Evolutionary conservation across 2,888 invertebrate species (phyloP), one percentile per base, ranked within the genome.

Genomic region (Norana najaformis): DNA sequence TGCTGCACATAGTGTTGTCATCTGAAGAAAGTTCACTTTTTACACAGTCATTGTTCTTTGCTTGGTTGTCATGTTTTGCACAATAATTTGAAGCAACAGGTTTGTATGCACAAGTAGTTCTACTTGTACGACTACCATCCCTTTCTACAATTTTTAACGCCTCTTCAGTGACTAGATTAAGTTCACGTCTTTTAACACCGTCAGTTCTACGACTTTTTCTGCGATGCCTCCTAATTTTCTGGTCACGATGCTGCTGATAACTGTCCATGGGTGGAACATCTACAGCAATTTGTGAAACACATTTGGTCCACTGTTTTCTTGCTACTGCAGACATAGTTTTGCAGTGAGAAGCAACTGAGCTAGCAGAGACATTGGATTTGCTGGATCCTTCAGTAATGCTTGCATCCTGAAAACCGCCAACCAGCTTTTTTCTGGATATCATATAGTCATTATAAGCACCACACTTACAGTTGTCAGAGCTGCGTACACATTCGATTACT

Each of bases 201-300:
- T 85, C 36, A n/a, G 36, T n/a, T 85, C 37, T 37, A 35, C 85
- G 85, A 85, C 85, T 85, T n/a, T 37, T 85, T 85, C 85, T 85
- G 36, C 20, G 35, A 36, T 35, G 85, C 37, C 85, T 30, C 16
- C 34, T 35, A 8, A 16, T 20, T 6, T 35, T 37, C 36, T 36
- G n/a, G 8, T 85, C 85, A 37, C 85, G 16, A 36, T 85, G 85
- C 85, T 85, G 69, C 11, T 69, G 69, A 69, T 69, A 69, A 6
- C 36, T 16, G 16, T 35, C 36, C 0, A 85, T 37, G 35, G 35
- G 85, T 6, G 85, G 36, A 37, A 14, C 35, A 35, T 4, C 85
- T 36, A 16, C 23, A 36, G 85, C 85, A 36, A 5, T 35, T 85
- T 0, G 85, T 85, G 85, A 85, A 69, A 30, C n/a, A n/a, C n/a